Conservation (phyloP, 2,797 vertebrate species). For the Mormyrops boulengeri region DNA sequence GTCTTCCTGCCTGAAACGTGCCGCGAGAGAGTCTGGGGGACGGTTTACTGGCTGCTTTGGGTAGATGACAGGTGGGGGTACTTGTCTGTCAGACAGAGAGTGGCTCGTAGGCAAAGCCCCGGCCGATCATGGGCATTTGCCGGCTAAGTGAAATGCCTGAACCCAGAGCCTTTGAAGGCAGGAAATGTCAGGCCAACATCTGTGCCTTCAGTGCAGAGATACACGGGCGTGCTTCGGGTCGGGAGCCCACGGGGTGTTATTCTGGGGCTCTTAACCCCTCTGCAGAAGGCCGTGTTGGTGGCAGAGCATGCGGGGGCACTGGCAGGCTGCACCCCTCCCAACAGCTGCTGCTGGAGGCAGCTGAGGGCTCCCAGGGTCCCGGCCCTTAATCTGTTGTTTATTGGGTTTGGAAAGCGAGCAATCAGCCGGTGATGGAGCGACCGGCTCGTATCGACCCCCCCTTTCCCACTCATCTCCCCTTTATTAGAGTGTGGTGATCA, state of each 20-base stretch:
- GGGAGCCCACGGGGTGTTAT: neutral
- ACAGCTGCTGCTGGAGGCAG: neutral
- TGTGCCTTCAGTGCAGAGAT: neutral
- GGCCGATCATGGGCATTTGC: neutral
- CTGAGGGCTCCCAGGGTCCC: neutral
- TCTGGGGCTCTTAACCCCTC: neutral
- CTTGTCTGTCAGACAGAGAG: neutral
- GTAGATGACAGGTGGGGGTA: neutral
- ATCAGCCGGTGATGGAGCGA: neutral
- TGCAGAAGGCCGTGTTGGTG: neutral
- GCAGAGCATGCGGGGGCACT: neutral
- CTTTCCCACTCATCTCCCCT: neutral
- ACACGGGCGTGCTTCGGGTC: neutral
- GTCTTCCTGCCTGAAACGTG: neutral
- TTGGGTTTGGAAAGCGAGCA: neutral
- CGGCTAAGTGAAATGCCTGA: neutral
- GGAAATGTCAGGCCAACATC: slow-evolving; percentile 4
- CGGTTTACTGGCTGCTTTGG: neutral
- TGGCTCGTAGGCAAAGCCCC: neutral
- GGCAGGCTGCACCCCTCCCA: neutral
- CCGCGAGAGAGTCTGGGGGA: neutral
- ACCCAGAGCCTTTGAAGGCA: neutral
- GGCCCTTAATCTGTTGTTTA: neutral
- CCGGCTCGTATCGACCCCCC: neutral
- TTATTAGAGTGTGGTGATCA: neutral